Percentiles rank a stretch among this genome's conserved stretches.
Conservation (phyloP, 2,888 invertebrate species). For the Cheiracanthium punctorium region DNA sequence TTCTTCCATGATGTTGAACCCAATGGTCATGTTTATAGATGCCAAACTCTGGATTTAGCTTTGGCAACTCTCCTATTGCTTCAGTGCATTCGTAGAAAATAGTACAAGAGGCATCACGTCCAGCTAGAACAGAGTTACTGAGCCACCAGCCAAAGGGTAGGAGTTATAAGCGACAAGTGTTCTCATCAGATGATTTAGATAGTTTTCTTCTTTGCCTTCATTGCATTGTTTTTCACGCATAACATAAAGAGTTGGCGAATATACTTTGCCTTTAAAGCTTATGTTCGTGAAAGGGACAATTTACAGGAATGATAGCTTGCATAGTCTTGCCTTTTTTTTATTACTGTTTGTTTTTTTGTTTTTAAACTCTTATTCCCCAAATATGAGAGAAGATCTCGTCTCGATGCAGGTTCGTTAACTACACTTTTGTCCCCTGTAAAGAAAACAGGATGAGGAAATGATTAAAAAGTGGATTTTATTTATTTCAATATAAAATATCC, state of each 20-base stretch:
- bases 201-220: background rate
- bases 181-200: background rate
- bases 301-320: background rate
- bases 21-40: slow-evolving; percentile 64
- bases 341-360: background rate
- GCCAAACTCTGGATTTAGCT: background rate
- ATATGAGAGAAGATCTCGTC: too few species aligned
- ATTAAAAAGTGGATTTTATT: too few species aligned
- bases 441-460: background rate
- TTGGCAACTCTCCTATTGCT: background rate
- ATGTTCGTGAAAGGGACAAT: background rate
- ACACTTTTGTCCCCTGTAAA: background rate
- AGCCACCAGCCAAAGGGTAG: background rate
- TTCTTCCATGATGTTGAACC: slow-evolving; percentile 60
- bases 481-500: too few species aligned
- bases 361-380: too few species aligned
- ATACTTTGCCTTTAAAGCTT: background rate
- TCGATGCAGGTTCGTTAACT: background rate
- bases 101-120: background rate
- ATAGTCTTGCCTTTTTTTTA: background rate
- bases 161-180: background rate
- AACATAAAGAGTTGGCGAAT: background rate
- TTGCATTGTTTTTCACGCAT: background rate
- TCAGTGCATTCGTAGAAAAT: background rate
- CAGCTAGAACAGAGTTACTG: background rate